These are phyloP conservation scores for Sarcophaga bullata DNA, from an alignment of 1,140 invertebrate species.

Conservation along the genomic window DNA sequence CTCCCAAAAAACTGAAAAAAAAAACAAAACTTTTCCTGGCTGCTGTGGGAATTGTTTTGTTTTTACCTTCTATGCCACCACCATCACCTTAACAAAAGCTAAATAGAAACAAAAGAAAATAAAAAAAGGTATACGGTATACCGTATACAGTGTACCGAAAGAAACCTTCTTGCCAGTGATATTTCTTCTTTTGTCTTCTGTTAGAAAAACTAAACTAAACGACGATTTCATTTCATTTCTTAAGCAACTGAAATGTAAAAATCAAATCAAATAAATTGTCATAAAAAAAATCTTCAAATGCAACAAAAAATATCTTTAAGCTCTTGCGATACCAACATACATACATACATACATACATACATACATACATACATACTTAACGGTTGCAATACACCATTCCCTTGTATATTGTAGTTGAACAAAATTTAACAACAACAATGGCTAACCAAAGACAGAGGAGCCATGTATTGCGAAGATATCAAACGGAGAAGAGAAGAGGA, in stretches of 20 bases:
- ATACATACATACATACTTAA: not conserved
- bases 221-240: not conserved
- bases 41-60: not conserved
- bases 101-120: too few species aligned
- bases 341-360: not conserved
- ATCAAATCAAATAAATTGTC: slow-evolving; percentile 26
- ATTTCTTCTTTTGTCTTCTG: too few species aligned
- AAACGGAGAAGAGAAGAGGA: not conserved
- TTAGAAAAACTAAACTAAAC: not conserved
- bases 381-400: not conserved
- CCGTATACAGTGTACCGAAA: too few species aligned
- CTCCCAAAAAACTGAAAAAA: not conserved
- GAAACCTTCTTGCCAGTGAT: not conserved
- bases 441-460: too few species aligned
- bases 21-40: not conserved
- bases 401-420: not conserved
- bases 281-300: slow-evolving; percentile 23
- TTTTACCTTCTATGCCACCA: not conserved
- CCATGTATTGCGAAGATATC: not conserved
- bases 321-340: not conserved
- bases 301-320: slow-evolving; percentile 26
- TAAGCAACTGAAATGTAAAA: slow-evolving; percentile 1
- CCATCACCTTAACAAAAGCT: too few species aligned
- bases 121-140: not conserved
- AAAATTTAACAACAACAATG: not conserved